Evolutionary conservation across 2,888 invertebrate genomes (phyloP).

Genomic region (Silvanus unidentatus): DNA sequence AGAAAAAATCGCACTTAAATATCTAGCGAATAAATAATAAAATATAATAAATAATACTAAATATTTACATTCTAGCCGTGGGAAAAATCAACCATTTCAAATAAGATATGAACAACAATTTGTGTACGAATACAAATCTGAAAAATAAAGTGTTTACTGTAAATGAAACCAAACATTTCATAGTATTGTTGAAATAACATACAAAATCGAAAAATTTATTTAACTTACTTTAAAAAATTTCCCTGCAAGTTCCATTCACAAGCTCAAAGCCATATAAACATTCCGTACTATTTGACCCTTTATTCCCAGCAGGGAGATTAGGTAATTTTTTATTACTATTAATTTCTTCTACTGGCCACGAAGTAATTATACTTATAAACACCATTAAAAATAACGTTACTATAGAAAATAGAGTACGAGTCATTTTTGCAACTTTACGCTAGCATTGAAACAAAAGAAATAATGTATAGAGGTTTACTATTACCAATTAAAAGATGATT

Average conservation of each 20-base stretch:
- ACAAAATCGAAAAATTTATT: background rate
- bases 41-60: slow-evolving; percentile 14
- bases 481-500: slow-evolving; percentile 13
- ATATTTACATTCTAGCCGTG: slow-evolving; percentile 4
- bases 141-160: no score
- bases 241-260: slow-evolving; percentile 24
- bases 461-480: slow-evolving; percentile 12
- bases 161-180: background rate
- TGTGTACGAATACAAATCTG: no score
- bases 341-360: background rate
- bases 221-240: slow-evolving; percentile 23
- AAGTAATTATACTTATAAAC: background rate
- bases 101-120: no score
- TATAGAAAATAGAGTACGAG: slow-evolving; percentile 11
- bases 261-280: slow-evolving; percentile 26
- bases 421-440: slow-evolving; percentile 17
- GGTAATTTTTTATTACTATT: background rate
- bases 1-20: no score
- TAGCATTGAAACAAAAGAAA: slow-evolving; percentile 15
- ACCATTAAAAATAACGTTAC: slow-evolving; percentile 11
- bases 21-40: slow-evolving; percentile 9
- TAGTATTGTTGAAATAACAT: background rate
- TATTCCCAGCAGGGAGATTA: background rate
- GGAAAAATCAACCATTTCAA: no score
- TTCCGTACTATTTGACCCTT: slow-evolving; percentile 6